phyloP scores from a whole-genome alignment of 2,113 vertebrate species.

The Lagopus muta region DNA sequence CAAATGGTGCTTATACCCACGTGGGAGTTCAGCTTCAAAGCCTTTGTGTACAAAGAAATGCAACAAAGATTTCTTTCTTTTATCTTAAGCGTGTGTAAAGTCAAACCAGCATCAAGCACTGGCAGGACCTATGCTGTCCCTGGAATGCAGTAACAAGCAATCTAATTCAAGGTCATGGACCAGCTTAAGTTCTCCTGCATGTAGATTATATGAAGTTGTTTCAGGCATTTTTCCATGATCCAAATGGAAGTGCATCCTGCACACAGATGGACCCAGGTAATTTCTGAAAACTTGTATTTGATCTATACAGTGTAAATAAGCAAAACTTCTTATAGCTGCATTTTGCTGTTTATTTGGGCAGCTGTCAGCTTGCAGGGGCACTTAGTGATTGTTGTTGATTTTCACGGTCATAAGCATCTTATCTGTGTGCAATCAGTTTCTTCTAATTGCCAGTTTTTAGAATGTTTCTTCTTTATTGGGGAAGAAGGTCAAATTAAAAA shows the following conservation, averaged over 20 bases:
- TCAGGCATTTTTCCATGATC: not conserved
- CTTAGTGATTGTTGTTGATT: not conserved
- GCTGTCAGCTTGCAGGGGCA: not conserved
- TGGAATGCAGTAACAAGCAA: not conserved
- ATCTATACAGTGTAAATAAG: not conserved
- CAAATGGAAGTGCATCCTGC: not conserved
- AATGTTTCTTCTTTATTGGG: not conserved
- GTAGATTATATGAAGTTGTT: not conserved
- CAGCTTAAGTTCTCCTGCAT: not conserved
- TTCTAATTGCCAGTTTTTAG: not conserved
- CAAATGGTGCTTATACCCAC: not conserved
- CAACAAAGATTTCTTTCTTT: not conserved
- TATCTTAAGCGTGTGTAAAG: not conserved
- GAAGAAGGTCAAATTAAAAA: not conserved
- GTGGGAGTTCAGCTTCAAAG: conserved; percentile 21
- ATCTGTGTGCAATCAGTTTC: accelerated
- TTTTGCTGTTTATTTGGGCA: not conserved
- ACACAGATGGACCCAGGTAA: not conserved
- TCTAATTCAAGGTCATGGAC: not conserved
- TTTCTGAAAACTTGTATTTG: not conserved
- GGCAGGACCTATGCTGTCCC: not conserved
- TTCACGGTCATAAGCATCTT: accelerated
- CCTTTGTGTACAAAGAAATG: not conserved
- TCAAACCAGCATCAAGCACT: not conserved
- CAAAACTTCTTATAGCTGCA: not conserved